Conservation (phyloP, 2,888 invertebrate genomes). For the Ophion costatus region DNA sequence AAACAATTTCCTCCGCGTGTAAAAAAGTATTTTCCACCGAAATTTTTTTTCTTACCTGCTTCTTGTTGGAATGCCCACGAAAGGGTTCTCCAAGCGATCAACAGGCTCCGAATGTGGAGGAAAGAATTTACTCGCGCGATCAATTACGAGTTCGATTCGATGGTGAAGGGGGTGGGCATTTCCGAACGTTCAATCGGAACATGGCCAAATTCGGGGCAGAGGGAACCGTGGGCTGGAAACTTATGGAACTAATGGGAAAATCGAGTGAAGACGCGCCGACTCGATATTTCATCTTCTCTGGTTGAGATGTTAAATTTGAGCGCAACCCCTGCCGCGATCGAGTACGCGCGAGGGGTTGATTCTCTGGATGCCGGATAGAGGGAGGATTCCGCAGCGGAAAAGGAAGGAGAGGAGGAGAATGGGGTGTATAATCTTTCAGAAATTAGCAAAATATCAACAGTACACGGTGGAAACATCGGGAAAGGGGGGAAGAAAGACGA, state of each 20-base stretch:
- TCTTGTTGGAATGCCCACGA: background rate
- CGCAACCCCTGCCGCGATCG: conserved; percentile 52
- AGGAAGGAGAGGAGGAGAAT: conserved; percentile 66
- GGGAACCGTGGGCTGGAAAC: conserved; percentile 35
- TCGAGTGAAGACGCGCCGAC: conserved; percentile 61
- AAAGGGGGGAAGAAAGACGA: conserved; percentile 36
- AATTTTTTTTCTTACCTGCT: background rate
- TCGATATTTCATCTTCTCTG: conserved; percentile 71
- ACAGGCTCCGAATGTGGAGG: conserved; percentile 30
- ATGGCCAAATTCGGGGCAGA: background rate
- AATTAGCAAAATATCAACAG: conserved; percentile 81
- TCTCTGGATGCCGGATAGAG: background rate
- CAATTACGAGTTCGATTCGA: background rate
- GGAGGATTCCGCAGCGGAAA: background rate
- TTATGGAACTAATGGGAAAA: conserved; percentile 68
- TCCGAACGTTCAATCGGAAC: background rate
- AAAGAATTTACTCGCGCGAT: conserved; percentile 1
- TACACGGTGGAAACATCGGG: conserved; percentile 50
- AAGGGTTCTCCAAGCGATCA: conserved; percentile 6
- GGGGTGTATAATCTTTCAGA: conserved; percentile 74
- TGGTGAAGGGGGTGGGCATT: background rate
- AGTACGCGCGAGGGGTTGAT: conserved; percentile 11
- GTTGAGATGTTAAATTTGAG: conserved; percentile 53
- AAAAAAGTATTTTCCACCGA: background rate
- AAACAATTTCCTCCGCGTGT: background rate